Evolutionary conservation across 2,113 vertebrate genomes (phyloP), one percentile per base, ranked within the genome.

Genomic region (Hassar affinis): DNA sequence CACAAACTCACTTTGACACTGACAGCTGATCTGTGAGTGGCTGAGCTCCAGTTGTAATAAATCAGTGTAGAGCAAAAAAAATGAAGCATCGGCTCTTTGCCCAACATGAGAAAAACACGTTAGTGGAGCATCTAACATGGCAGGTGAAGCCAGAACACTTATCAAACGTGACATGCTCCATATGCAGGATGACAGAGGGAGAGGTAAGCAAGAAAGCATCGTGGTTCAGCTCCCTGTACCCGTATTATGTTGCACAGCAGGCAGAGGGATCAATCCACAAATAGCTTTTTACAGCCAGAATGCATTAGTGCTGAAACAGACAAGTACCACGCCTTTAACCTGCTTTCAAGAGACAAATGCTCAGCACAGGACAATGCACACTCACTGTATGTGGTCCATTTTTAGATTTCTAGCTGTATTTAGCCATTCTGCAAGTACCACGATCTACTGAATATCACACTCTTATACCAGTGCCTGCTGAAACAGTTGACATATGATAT

Each of bases 401-500:
- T 52, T 38, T 22, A 64, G 9, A 69, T 61, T 59, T 78, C 4
- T 33, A 56, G 25, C 2, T 76, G 45, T 51, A 64, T 47, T 56
- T 20, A 45, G 27, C 69, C 27, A 12, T 75, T 52, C 51, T 84
- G 2, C 25, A 0, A 61, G n/a, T 11, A 27, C 6, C 12, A 77
- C 12, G 20, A 0, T 66, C 11, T 2, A 80, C 3, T 57, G 11
- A 30, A 51, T 33, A 66, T 80, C 45, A 38, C 38, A 64, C 20
- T 42, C 8, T 68, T 68, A 22, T 38, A 62, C 12, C 15, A 27
- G 17, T 35, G 30, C 15, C 25, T 45, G 2, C 30, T 82, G 1
- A 18, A 47, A 27, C 38, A 85, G 84, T 33, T 59, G 90, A 91
- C 88, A 88, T 89, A 88, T 78, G 86, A 91, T 89, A 84, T 85